These are phyloP conservation scores for Arenaria interpres DNA, from an alignment of 2,113 vertebrate genomes.

Conservation along the genomic window DNA sequence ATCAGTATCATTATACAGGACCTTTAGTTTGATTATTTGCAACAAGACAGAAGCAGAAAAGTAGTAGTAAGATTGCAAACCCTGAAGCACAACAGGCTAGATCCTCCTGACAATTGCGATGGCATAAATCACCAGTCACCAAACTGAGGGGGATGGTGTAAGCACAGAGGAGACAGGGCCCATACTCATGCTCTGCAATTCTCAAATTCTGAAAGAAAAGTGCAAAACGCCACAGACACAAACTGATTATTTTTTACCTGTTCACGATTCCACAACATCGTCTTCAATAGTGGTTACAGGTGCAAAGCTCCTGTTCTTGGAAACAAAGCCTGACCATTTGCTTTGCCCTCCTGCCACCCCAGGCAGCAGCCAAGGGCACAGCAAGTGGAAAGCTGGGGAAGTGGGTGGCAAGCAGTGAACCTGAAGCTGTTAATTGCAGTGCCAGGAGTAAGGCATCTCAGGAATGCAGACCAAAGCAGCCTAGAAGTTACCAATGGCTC, in stretches of 20 bases:
- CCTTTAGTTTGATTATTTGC: background rate
- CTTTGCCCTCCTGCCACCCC: background rate
- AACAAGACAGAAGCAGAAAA: background rate
- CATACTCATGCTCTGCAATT: background rate
- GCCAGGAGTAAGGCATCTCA: constrained; percentile 79
- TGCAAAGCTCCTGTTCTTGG: background rate
- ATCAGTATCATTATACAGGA: background rate
- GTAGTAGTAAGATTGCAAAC: background rate
- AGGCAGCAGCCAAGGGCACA: background rate
- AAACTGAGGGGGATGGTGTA: accelerated
- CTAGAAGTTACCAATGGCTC: constrained; percentile 52
- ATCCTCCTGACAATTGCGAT: background rate
- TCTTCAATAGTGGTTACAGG: background rate
- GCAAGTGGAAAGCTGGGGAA: constrained; percentile 43
- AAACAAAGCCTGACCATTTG: background rate
- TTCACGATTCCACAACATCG: background rate
- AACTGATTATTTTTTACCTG: constrained; percentile 51
- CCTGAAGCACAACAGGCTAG: background rate
- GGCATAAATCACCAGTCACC: background rate
- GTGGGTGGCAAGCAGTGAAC: constrained; percentile 74
- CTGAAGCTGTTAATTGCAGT: constrained; percentile 77
- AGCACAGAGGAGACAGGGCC: background rate
- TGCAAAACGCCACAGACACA: background rate
- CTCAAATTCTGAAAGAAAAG: background rate
- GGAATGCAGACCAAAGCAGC: constrained; percentile 85